Evolutionary conservation across 2,797 vertebrate genomes (phyloP), one percentile per base, ranked within the genome.

Genomic region (Propithecus deckenii): DNA sequence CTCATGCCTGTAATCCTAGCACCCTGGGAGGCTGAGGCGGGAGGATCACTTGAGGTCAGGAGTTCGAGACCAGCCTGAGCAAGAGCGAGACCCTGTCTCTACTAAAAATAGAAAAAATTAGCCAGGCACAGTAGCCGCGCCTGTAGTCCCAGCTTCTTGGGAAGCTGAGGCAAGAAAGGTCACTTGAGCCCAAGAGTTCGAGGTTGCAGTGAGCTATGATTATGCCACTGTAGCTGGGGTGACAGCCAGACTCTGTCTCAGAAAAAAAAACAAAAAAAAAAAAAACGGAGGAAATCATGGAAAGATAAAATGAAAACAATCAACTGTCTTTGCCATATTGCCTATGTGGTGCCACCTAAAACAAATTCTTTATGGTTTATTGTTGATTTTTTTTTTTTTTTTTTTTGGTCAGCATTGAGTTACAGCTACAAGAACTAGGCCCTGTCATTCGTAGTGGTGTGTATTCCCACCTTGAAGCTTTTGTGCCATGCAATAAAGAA

Each of bases 401-500:
- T 91, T 94, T 98, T 52, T 97, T 97, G 96, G 88, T 32, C 98
- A 99, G 99, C 95, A 99, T 99, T 86, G 99, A 99, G 98, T 96
- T 99, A 89, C 99, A 99, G 99, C 99, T 99, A 13, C 99, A 99
- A 99, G 99, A 99, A 97, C 98, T 99, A 98, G 99, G 99, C 28
- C 97, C 98, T n/a, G 98, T 98, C 32, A 96, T 99, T 95, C 99
- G 99, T 30, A 98, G 98, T 18, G 99, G 99, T 0, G 99, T 99
- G 69, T 99, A 99, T 98, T 98, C 99, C 32, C 99, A 99, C 98
- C 99, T 99, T 83, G 99, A 99, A 98, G 99, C 99, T 97, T 99
- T 99, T 46, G 99, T 99, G 96, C 99, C 99, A 18, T 99, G 99
- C 98, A 99, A 99, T 98, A 99, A 99, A 98, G 99, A 99, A 94